A percentile compares a stretch with the other conserved stretches of the same genome.
Evolutionary conservation across 2,888 invertebrate genomes (phyloP).

Genomic region (Drymonia ruficornis): DNA sequence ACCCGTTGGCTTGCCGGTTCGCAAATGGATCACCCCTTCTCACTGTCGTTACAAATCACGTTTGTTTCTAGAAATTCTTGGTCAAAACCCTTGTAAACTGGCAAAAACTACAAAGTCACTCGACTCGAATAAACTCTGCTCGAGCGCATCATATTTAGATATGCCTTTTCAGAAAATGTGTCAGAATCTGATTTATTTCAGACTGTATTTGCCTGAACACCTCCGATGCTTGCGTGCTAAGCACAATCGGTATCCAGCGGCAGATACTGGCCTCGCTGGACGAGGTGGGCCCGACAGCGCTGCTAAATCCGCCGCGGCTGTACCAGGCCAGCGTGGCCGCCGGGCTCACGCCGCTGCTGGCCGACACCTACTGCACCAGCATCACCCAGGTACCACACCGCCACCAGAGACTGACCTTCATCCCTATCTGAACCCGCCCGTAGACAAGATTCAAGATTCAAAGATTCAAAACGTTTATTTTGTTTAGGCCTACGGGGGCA

Average conservation of each 20-base stretch:
- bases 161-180: not conserved
- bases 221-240: slow-evolving; percentile 74
- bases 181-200: slow-evolving; percentile 24
- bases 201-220: slow-evolving; percentile 85
- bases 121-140: not conserved
- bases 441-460: too few species aligned
- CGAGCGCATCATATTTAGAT: too few species aligned
- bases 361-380: slow-evolving; percentile 56
- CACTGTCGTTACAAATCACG: too few species aligned
- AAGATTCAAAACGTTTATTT: too few species aligned
- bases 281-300: slow-evolving; percentile 84
- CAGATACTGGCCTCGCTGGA: slow-evolving; percentile 85
- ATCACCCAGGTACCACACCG: slow-evolving; percentile 61
- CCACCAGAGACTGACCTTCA: too few species aligned
- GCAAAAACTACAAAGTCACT: too few species aligned
- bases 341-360: slow-evolving; percentile 85
- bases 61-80: too few species aligned
- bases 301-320: slow-evolving; percentile 85
- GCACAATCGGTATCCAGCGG: slow-evolving; percentile 86
- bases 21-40: too few species aligned
- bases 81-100: too few species aligned
- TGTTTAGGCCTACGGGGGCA: too few species aligned
- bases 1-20: too few species aligned
- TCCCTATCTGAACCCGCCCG: slow-evolving; percentile 1
- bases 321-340: slow-evolving; percentile 83